Conservation (phyloP, 2,888 invertebrate species). For the Eupithecia abbreviata region DNA sequence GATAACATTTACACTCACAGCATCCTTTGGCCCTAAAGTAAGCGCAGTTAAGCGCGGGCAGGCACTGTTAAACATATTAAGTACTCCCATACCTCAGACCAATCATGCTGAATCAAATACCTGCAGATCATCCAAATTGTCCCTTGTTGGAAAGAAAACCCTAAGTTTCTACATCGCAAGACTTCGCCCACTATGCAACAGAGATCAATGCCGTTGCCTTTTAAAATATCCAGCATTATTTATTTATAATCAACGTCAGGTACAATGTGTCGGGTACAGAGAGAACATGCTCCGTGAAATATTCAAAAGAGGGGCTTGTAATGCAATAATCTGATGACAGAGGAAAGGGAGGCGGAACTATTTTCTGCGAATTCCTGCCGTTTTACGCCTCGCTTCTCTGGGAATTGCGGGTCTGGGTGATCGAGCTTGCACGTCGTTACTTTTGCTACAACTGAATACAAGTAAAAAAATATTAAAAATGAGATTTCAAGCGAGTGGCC, state of each 20-base stretch:
- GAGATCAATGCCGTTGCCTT: not conserved
- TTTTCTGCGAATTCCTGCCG: slow-evolving; percentile 32
- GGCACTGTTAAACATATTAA: not conserved
- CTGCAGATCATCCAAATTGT: not conserved
- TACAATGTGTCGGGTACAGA: not conserved
- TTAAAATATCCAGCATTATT: not conserved
- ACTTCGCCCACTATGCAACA: not conserved
- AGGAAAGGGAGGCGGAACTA: slow-evolving; percentile 30
- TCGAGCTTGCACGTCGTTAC: not conserved
- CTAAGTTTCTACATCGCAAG: not conserved
- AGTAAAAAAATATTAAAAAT: not conserved
- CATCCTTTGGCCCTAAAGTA: not conserved
- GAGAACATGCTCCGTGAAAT: slow-evolving; percentile 23
- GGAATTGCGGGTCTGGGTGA: not conserved
- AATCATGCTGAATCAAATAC: not conserved
- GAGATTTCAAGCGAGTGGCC: too few relatives aligned
- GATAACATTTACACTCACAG: not conserved
- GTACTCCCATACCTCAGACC: not conserved
- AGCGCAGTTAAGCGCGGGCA: not conserved
- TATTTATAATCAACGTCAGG: not conserved
- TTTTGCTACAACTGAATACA: not conserved
- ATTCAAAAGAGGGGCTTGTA: slow-evolving; percentile 36
- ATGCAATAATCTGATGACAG: slow-evolving; percentile 43
- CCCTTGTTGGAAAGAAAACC: not conserved
- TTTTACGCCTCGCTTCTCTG: slow-evolving; percentile 29